Evolutionary conservation across 2,797 vertebrate genomes (phyloP), one percentile per base, ranked within the genome.

Genomic region (Pipistrellus pygmaeus): DNA sequence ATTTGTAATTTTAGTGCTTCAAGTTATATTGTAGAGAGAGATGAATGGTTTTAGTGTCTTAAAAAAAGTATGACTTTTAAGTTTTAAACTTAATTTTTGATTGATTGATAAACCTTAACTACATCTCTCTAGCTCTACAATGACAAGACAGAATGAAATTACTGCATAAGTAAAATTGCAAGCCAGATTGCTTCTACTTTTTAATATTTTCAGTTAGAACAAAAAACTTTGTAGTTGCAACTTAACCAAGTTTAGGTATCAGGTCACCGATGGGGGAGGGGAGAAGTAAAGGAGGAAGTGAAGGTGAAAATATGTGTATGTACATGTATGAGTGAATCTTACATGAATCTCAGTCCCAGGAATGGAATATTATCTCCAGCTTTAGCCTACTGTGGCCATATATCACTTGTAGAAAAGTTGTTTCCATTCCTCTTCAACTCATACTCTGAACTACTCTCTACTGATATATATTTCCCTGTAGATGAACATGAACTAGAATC

Each of bases 141-240:
- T 77, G 21, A n/a, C 68, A 90, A 87, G 93, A 62, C 48, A 82
- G 64, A 53, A 93, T 27, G 73, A 82, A 91, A 76, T 12, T 41
- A 90, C 30, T 64, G 21, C 21, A 84, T 69, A 85, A 95, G 60
- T 96, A 83, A 95, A 95, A 93, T 81, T 95, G 81, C 62, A 88
- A 93, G 89, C 62, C 12, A 88, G 8, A 13, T 86, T 89, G 72
- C 13, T 91, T 88, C 8, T 62, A 25, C 15, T 95, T 53, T 53
- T 46, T 27, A 73, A 9, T 66, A 62, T 86, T 95, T 89, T 86
- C 44, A 90, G 64, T 13, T 84, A 83, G 32, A 92, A 60, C 35
- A 64, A 30, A 88, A 85, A 9, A 32, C 57, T 68, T 78, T 69
- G 17, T 46, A 62, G 57, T 27, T 90, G 30, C 38, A 85, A 10